A percentile compares a stretch with the other conserved stretches of the same genome.
phyloP scores from a whole-genome alignment of 2,888 invertebrate species.

The Papilio elwesi region DNA sequence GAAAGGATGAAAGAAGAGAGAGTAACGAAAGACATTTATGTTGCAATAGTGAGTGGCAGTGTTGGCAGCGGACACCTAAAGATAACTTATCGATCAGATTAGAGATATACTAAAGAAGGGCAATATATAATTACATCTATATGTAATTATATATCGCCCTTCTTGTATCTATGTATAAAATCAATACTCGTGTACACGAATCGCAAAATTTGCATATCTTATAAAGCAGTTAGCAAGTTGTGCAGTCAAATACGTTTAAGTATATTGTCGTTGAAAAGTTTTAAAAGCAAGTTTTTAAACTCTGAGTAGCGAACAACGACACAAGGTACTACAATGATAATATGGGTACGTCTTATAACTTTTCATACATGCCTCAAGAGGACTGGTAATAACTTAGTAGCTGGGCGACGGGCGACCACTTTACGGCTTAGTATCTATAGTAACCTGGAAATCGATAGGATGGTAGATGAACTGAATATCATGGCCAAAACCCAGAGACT shows the following conservation, averaged over 20 bases:
- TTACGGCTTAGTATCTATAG: background rate
- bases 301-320: conserved; percentile 28
- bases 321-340: conserved; percentile 8
- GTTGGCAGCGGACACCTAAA: too few species aligned
- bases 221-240: conserved; percentile 12
- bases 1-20: too few species aligned
- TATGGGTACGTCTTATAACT: background rate
- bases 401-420: background rate
- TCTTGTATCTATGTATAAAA: background rate
- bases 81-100: too few species aligned
- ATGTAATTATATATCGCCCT: too few species aligned
- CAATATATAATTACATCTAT: too few species aligned
- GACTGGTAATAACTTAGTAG: background rate
- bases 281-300: conserved; percentile 22
- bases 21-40: too few species aligned
- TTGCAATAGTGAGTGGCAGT: too few species aligned
- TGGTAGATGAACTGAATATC: too few species aligned
- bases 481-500: too few species aligned
- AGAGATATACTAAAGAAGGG: too few species aligned
- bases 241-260: conserved; percentile 22
- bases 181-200: background rate
- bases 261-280: conserved; percentile 22
- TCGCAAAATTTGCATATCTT: background rate
- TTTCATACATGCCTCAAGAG: conserved; percentile 1
- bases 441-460: too few species aligned